These are phyloP conservation scores for Dynastes hyllus DNA, from an alignment of 2,888 invertebrate genomes.

Conservation along the genomic window DNA sequence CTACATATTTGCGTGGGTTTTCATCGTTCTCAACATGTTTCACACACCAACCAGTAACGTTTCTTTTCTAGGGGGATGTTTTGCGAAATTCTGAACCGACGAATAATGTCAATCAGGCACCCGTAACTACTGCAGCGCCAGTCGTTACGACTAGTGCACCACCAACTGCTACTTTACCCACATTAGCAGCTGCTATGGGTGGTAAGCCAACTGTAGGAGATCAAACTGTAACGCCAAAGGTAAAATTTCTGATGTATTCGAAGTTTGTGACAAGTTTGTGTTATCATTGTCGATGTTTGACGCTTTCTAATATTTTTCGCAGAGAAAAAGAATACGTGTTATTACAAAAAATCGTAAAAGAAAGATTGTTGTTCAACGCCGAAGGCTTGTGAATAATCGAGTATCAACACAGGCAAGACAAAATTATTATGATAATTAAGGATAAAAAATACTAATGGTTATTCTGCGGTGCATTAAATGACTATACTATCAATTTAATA, in stretches of 20 bases:
- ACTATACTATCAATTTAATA: conserved; percentile 25
- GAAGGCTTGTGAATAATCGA: conserved; percentile 31
- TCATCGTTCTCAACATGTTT: neutral
- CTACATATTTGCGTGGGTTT: conserved; percentile 41
- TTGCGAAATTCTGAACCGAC: conserved; percentile 40
- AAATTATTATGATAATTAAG: conserved; percentile 4
- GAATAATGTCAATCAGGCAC: conserved; percentile 1
- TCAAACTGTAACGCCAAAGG: conserved; percentile 19
- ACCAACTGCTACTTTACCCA: conserved; percentile 73
- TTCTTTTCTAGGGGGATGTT: conserved; percentile 50
- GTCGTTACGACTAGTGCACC: conserved; percentile 4
- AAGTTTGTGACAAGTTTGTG: neutral
- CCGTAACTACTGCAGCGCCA: neutral
- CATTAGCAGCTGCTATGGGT: conserved; percentile 77
- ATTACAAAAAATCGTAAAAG: conserved; percentile 41
- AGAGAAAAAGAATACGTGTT: conserved; percentile 34
- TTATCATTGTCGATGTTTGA: conserved; percentile 1
- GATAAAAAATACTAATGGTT: conserved; percentile 32
- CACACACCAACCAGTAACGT: conserved; percentile 10
- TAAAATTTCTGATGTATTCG: neutral
- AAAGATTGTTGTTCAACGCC: conserved; percentile 42
- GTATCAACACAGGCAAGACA: conserved; percentile 37
- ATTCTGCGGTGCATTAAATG: neutral
- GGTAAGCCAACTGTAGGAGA: conserved; percentile 71
- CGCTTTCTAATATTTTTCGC: conserved; percentile 36